Evolutionary conservation across 2,113 vertebrate genomes (phyloP).

Genomic region (Bufo gargarizans): DNA sequence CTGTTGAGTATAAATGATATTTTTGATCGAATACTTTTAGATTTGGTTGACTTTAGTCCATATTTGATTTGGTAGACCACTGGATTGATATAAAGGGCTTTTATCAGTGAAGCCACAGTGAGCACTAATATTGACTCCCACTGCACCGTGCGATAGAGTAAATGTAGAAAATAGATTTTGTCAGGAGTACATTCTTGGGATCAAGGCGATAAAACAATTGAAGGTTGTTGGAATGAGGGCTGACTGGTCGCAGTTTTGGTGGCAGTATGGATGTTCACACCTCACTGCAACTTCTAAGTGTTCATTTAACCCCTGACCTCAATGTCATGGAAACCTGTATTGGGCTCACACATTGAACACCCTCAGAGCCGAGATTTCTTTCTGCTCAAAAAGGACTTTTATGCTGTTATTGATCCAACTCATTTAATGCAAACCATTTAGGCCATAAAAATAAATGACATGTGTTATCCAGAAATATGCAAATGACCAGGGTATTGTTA

Average conservation of each 20-base stretch:
- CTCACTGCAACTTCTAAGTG: slow-evolving; percentile 75
- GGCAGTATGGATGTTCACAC: slow-evolving; percentile 69
- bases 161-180: slow-evolving; percentile 31
- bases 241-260: slow-evolving; percentile 68
- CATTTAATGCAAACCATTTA: slow-evolving; percentile 74
- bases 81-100: background rate
- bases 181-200: background rate
- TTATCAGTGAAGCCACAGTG: background rate
- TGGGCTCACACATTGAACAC: slow-evolving; percentile 70
- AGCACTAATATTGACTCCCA: background rate
- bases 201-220: slow-evolving; percentile 35
- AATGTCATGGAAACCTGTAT: slow-evolving; percentile 72
- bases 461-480: slow-evolving; percentile 52
- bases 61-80: background rate
- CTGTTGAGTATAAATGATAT: no score
- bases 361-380: slow-evolving; percentile 71
- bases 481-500: slow-evolving; percentile 6
- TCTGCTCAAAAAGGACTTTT: slow-evolving; percentile 70
- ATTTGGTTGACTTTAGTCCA: background rate
- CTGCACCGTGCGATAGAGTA: background rate
- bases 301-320: slow-evolving; percentile 78
- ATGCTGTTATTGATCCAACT: slow-evolving; percentile 75
- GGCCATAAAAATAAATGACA: slow-evolving; percentile 67
- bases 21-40: background rate
- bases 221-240: slow-evolving; percentile 67